Percentiles rank a stretch among this genome's conserved stretches.
phyloP scores from a whole-genome alignment of 1,140 invertebrate species.

The Magallana angulata region DNA sequence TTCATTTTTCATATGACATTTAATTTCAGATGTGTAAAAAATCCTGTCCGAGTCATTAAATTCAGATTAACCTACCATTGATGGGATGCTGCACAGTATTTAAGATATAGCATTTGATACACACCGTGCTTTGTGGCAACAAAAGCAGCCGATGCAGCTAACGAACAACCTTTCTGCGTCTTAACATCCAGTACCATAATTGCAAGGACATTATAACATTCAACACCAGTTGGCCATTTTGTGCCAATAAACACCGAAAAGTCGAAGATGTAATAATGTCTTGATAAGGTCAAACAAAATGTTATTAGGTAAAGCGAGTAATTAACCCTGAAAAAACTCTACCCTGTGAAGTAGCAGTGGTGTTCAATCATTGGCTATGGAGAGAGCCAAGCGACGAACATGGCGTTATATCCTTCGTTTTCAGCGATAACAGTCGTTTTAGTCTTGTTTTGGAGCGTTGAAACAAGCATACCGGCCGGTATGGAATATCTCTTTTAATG shows the following conservation, averaged over 20 bases:
- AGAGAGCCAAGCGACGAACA: not conserved
- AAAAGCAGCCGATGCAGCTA: no score
- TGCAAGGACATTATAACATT: not conserved
- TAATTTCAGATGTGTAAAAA: no score
- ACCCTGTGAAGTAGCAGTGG: not conserved
- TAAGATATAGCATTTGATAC: no score
- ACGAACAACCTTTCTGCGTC: no score
- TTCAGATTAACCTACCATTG: no score
- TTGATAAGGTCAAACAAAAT: slow-evolving; percentile 25
- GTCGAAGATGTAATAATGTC: not conserved
- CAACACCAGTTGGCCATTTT: not conserved
- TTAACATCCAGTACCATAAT: no score
- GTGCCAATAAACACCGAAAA: not conserved
- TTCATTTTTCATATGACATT: no score
- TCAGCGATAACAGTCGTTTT: slow-evolving; percentile 4
- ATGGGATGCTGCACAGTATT: no score
- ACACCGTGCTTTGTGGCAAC: no score
- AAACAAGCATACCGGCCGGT: not conserved
- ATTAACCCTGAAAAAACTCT: slow-evolving; percentile 18
- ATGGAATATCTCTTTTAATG: slow-evolving; percentile 3
- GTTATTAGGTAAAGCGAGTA: not conserved
- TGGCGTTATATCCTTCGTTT: not conserved
- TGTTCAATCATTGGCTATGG: not conserved
- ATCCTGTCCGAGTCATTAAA: no score
- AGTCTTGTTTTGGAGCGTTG: not conserved